Evolutionary conservation across 2,113 vertebrate species (phyloP).

Genomic region (Daphoenositta chrysoptera): DNA sequence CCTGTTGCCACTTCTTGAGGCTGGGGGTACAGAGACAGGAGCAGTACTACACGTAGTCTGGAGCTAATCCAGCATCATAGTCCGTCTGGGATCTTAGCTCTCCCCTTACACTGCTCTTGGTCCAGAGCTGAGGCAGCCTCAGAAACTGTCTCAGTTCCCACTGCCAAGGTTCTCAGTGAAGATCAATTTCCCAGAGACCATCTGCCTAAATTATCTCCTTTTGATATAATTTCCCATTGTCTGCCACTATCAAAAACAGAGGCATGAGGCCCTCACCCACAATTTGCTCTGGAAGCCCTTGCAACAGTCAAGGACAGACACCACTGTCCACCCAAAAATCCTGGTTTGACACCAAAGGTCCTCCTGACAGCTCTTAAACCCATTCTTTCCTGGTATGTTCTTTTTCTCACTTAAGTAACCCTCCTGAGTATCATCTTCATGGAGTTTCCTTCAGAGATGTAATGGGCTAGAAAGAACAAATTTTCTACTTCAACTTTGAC

Average conservation of each 20-base stretch:
- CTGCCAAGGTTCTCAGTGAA: neutral
- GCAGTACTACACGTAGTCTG: rapidly evolving
- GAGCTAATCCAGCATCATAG: neutral
- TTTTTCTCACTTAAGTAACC: neutral
- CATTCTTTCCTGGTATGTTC: neutral
- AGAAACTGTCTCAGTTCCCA: neutral
- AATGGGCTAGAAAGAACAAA: neutral
- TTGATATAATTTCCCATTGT: neutral
- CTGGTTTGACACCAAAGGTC: neutral
- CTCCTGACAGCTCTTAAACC: neutral
- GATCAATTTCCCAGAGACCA: neutral
- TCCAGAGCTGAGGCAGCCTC: neutral
- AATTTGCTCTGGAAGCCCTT: neutral
- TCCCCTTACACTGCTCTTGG: neutral
- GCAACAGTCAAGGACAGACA: neutral
- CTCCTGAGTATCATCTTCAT: neutral
- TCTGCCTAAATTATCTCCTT: neutral
- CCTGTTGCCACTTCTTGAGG: neutral
- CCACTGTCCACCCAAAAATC: neutral
- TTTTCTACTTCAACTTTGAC: neutral
- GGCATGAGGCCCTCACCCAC: rapidly evolving
- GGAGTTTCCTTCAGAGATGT: neutral
- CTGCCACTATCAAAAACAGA: neutral
- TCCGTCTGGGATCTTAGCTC: neutral
- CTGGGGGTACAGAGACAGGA: neutral